Evolutionary conservation across 2,888 invertebrate species (phyloP), one percentile per base, ranked within the genome.

Genomic region (Myopa tessellatipennis): DNA sequence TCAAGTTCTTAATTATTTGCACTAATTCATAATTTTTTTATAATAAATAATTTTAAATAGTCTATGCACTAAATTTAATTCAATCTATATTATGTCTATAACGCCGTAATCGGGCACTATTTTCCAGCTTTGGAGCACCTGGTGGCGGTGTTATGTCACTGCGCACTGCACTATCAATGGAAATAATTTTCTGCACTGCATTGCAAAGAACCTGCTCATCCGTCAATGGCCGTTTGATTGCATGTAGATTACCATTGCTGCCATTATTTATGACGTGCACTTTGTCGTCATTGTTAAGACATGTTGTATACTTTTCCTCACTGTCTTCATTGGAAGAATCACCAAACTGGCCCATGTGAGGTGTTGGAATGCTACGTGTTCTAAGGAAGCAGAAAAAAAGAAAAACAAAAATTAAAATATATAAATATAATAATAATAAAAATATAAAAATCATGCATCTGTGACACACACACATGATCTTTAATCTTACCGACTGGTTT

Each of bases 291-390:
- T 67, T 74, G n/a, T 67, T 67, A n/a, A 58, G 12, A 16, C 50
- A 63, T 14, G 55, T 67, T 55, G 74, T 80, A 58, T 78, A 81
- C 55, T 84, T 82, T n/a, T 86, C 86, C 18, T 86, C 86, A 77
- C 84, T 87, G 60, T 85, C 85, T 67, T 88, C 86, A 0, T 85
- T 84, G 45, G 85, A 85, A 52, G 86, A 85, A 78, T 88, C 87
- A 65, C 89, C 88, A 69, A 86, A 86, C 68, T 85, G 83, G 40
- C 85, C 86, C 83, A 91, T 85, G 80, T 90, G 86, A 83, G 90
- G 89, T 40, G 90, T 90, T 45, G 91, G 90, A 83, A 91, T 90
- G 74, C 91, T 91, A 82, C 91, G 79, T 60, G 74, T 69, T 76
- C 80, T 80, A 50, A 4, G 69, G 68, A 61, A 16, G 34, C 71